phyloP scores from a whole-genome alignment of 2,888 invertebrate species.

The Caradrina kadenii region DNA sequence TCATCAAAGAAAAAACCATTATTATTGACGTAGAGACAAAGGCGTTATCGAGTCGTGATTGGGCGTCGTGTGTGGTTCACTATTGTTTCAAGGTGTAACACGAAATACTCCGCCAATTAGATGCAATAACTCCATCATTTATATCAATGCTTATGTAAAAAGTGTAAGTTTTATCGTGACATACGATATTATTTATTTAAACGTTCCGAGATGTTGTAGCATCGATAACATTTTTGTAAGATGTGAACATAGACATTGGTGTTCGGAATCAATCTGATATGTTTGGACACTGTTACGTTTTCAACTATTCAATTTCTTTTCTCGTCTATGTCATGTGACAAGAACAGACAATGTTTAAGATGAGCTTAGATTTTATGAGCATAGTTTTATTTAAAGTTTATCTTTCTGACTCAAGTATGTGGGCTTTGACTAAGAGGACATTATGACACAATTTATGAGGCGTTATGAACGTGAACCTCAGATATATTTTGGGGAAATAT shows the following conservation, averaged over 20 bases:
- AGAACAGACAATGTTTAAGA: slow-evolving; percentile 34
- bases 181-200: slow-evolving; percentile 60
- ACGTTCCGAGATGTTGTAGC: slow-evolving; percentile 49
- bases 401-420: slow-evolving; percentile 38
- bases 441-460: slow-evolving; percentile 24
- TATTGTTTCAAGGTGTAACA: slow-evolving; percentile 72
- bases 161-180: slow-evolving; percentile 54
- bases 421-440: slow-evolving; percentile 32
- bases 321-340: slow-evolving; percentile 53
- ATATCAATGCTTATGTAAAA: slow-evolving; percentile 61
- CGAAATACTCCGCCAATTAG: slow-evolving; percentile 75
- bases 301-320: slow-evolving; percentile 57
- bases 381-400: slow-evolving; percentile 42
- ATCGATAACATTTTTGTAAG: slow-evolving; percentile 57
- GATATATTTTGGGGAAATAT: background rate
- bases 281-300: slow-evolving; percentile 58
- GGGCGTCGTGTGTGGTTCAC: slow-evolving; percentile 85
- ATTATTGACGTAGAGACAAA: slow-evolving; percentile 86
- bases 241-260: slow-evolving; percentile 65
- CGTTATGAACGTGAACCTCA: background rate
- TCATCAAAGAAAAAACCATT: slow-evolving; percentile 82
- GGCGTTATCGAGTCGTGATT: slow-evolving; percentile 80
- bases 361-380: slow-evolving; percentile 43
- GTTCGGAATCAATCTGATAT: slow-evolving; percentile 66
- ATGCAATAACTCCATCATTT: slow-evolving; percentile 77